These are phyloP conservation scores for Nyctibius grandis DNA, from an alignment of 2,797 vertebrate genomes.

Conservation along the genomic window DNA sequence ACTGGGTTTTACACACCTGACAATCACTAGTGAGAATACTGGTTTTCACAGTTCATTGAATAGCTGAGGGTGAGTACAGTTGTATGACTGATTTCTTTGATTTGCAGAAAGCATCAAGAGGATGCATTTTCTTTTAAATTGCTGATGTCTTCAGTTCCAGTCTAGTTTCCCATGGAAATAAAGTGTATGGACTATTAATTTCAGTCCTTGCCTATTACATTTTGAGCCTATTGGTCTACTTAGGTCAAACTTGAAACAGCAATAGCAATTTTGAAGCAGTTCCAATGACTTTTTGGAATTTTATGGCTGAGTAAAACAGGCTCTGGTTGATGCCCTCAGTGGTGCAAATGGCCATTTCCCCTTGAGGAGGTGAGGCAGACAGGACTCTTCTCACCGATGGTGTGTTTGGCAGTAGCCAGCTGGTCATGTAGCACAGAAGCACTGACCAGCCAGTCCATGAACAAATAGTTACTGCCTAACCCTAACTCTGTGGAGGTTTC, in stretches of 20 bases:
- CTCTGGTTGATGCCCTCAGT: accelerated
- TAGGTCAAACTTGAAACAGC: not conserved
- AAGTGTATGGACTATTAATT: not conserved
- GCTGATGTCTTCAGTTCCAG: not conserved
- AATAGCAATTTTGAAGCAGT: not conserved
- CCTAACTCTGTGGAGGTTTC: not conserved
- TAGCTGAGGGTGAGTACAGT: not conserved
- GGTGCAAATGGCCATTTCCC: not conserved
- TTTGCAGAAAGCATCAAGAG: not conserved
- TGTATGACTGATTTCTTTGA: not conserved
- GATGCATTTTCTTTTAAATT: not conserved
- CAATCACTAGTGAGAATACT: not conserved
- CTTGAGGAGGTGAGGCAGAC: not conserved
- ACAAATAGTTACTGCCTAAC: not conserved
- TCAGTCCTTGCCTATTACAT: not conserved
- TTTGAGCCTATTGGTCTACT: not conserved
- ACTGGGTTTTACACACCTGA: not conserved
- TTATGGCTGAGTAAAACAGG: not conserved
- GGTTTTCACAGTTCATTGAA: not conserved
- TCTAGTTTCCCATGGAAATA: not conserved
- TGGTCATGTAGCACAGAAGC: not conserved
- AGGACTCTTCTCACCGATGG: not conserved
- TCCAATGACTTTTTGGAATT: not conserved
- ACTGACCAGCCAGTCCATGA: not conserved
- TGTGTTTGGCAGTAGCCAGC: not conserved